Percentiles rank a stretch among this genome's conserved stretches.
Conservation (phyloP, 2,113 vertebrate genomes). For the Bufo gargarizans region DNA sequence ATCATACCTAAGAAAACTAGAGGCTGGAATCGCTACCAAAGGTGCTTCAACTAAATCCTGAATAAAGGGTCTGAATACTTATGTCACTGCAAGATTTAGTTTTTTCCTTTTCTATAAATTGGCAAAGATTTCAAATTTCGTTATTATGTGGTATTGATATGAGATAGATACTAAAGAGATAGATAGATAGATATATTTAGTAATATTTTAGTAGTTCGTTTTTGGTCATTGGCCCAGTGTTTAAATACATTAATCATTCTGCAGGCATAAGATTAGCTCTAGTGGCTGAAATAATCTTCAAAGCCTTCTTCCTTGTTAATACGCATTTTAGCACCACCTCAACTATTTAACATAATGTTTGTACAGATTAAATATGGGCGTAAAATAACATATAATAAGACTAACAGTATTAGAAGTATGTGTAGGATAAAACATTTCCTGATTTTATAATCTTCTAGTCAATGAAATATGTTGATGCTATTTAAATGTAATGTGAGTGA, state of each 20-base stretch:
- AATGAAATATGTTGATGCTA: background rate
- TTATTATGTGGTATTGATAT: too few relatives aligned
- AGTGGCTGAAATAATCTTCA: background rate
- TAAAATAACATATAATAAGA: background rate
- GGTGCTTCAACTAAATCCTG: too few relatives aligned
- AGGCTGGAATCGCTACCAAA: too few relatives aligned
- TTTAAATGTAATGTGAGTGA: too few relatives aligned
- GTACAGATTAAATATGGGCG: constrained; percentile 11
- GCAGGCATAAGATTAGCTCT: background rate
- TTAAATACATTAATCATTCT: background rate
- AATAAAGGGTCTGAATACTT: too few relatives aligned
- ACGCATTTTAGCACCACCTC: background rate
- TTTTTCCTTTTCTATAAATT: too few relatives aligned
- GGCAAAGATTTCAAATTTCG: too few relatives aligned
- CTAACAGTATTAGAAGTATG: background rate
- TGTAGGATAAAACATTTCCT: background rate
- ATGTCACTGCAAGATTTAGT: too few relatives aligned
- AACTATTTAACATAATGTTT: background rate
- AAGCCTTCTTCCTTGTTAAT: background rate
- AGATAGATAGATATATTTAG: background rate
- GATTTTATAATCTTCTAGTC: background rate
- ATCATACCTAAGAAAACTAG: too few relatives aligned
- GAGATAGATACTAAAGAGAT: background rate
- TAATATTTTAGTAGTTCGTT: background rate
- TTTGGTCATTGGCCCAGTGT: background rate